Evolutionary conservation across 2,113 vertebrate species (phyloP).

Genomic region (Synchiropus splendidus): DNA sequence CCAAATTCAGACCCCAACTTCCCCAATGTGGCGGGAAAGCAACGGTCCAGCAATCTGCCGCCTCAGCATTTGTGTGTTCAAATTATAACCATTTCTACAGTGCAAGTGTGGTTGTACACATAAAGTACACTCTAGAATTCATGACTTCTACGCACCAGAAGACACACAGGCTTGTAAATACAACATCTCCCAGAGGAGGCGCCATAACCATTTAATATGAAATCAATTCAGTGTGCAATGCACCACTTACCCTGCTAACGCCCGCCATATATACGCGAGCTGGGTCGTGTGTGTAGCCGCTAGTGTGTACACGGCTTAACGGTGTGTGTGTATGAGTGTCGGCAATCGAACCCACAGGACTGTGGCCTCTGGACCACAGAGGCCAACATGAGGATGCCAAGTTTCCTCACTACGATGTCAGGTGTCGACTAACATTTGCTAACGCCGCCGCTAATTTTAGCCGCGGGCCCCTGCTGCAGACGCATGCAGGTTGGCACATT

Average conservation of each 20-base stretch:
- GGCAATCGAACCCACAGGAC: constrained; percentile 34
- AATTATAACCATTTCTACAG: too few species aligned
- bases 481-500: constrained; percentile 4
- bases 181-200: constrained; percentile 8
- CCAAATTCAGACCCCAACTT: too few species aligned
- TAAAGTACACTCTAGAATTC: too few species aligned
- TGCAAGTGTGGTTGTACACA: not conserved
- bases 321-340: constrained; percentile 30
- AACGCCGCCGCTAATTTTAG: constrained; percentile 50
- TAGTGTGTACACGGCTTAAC: constrained; percentile 1
- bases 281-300: not conserved
- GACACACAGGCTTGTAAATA: constrained; percentile 19
- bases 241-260: constrained; percentile 21
- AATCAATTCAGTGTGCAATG: constrained; percentile 14
- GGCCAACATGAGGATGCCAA: constrained; percentile 29
- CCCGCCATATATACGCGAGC: constrained; percentile 13
- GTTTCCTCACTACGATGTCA: constrained; percentile 39
- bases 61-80: too few species aligned
- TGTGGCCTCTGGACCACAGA: constrained; percentile 21
- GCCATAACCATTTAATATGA: not conserved
- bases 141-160: not conserved
- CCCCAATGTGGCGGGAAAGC: too few species aligned
- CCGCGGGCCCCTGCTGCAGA: constrained; percentile 12
- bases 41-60: too few species aligned
- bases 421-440: constrained; percentile 44